Percentiles rank a stretch among this genome's conserved stretches.
Evolutionary conservation across 2,797 vertebrate genomes (phyloP).

Genomic region (Acomys russatus): DNA sequence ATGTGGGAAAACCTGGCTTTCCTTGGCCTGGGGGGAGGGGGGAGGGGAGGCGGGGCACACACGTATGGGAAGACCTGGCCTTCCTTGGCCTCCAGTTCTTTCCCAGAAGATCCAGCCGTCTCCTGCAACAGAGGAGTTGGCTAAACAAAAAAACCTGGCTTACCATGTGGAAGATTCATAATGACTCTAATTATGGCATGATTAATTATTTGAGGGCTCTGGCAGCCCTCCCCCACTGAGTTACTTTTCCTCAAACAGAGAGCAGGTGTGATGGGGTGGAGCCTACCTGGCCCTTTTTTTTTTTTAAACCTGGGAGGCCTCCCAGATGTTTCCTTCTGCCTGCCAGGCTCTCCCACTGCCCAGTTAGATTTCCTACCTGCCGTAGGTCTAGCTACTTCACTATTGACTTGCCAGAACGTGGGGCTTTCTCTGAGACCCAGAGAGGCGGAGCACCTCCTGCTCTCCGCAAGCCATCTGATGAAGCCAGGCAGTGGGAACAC

Average conservation of each 20-base stretch:
- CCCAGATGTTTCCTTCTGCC: background rate
- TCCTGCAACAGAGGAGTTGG: conserved; percentile 35
- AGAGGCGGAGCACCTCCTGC: background rate
- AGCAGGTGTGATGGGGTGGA: background rate
- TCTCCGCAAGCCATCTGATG: background rate
- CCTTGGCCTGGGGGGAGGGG: background rate
- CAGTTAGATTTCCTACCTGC: conserved; percentile 15
- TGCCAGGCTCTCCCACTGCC: background rate
- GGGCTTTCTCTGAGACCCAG: conserved; percentile 37
- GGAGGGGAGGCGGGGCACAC: too few relatives aligned
- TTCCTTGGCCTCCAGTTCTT: background rate
- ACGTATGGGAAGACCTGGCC: background rate
- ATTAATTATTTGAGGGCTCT: conserved; percentile 53
- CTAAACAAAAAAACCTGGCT: conserved; percentile 56
- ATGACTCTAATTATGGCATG: conserved; percentile 59
- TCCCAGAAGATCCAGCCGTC: background rate
- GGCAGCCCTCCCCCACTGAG: background rate
- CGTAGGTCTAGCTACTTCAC: background rate
- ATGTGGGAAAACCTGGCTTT: background rate
- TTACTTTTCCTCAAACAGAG: conserved; percentile 1
- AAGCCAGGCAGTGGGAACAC: background rate
- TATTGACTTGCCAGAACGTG: background rate
- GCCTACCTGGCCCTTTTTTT: background rate
- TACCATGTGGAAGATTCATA: conserved; percentile 31
- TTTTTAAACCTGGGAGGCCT: background rate